Percentiles rank a stretch among this genome's conserved stretches.
These are phyloP conservation scores for Porites lobata DNA, from an alignment of 92 coral and sea anemone genomes.

Conservation along the genomic window DNA sequence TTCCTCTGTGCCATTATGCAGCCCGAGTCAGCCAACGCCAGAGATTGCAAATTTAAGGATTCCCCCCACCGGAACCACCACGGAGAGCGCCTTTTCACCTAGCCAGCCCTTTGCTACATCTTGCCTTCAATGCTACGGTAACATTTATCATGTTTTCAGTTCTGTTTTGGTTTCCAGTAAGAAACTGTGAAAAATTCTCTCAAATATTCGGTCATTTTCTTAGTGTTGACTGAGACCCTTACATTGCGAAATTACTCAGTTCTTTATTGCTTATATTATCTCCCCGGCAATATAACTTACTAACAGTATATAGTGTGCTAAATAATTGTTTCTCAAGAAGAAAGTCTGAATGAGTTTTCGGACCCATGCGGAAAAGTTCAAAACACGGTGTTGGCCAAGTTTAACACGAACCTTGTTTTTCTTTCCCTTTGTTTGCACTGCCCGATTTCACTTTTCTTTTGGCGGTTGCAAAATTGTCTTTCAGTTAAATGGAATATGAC, in stretches of 20 bases:
- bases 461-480: neutral
- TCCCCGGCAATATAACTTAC: neutral
- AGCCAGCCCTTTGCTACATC: conserved; percentile 22
- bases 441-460: neutral
- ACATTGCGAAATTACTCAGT: too few relatives aligned
- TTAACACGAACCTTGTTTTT: conserved; percentile 15
- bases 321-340: conserved; percentile 3
- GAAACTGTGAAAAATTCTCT: neutral
- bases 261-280: neutral
- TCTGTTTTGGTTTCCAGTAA: too few relatives aligned
- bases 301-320: neutral
- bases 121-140: conserved; percentile 44
- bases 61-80: neutral
- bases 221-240: too few relatives aligned
- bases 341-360: neutral
- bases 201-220: too few relatives aligned
- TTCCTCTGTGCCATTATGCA: conserved; percentile 18
- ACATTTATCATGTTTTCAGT: neutral
- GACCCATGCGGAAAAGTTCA: conserved; percentile 1
- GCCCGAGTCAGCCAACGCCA: neutral
- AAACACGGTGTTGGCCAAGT: conserved; percentile 37
- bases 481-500: neutral
- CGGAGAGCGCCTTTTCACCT: neutral
- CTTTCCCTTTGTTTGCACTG: conserved; percentile 31
- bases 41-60: neutral